Evolutionary conservation across 2,888 invertebrate genomes (phyloP).

Genomic region (Chymomyza fuscimana): DNA sequence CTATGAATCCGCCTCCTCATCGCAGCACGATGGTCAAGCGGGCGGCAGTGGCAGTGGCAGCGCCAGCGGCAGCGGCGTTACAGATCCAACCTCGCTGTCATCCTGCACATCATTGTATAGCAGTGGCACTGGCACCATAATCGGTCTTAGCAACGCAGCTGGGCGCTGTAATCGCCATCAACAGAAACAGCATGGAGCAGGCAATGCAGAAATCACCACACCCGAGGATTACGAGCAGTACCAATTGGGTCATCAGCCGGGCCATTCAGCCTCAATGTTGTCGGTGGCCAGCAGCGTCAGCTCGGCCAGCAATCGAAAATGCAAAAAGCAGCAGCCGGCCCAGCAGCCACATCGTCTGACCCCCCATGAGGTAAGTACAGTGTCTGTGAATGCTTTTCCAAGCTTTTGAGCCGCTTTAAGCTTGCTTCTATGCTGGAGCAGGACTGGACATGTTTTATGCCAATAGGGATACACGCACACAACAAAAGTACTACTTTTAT

Average conservation of each 20-base stretch:
- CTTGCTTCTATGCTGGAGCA: not conserved
- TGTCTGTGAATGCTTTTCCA: not conserved
- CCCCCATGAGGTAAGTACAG: slow-evolving; percentile 64
- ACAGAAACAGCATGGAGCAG: slow-evolving; percentile 48
- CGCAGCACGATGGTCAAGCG: slow-evolving; percentile 56
- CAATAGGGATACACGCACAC: too few species aligned
- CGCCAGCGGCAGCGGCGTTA: slow-evolving; percentile 36
- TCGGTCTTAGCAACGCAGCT: slow-evolving; percentile 22
- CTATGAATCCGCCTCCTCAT: slow-evolving; percentile 73
- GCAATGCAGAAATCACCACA: slow-evolving; percentile 63
- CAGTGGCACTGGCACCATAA: slow-evolving; percentile 55
- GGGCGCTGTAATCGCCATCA: slow-evolving; percentile 65
- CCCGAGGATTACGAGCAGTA: slow-evolving; percentile 72
- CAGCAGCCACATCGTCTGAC: slow-evolving; percentile 43
- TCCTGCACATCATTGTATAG: slow-evolving; percentile 70
- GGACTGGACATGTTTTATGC: not conserved
- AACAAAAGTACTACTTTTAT: too few species aligned
- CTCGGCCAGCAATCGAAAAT: slow-evolving; percentile 58
- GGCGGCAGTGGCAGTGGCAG: slow-evolving; percentile 31
- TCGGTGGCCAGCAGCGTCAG: slow-evolving; percentile 67
- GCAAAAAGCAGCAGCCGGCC: slow-evolving; percentile 52
- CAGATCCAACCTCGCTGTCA: slow-evolving; percentile 73
- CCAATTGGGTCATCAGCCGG: slow-evolving; percentile 66
- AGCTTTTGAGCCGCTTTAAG: not conserved
- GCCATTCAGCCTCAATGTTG: slow-evolving; percentile 65